Evolutionary conservation across 2,113 vertebrate species (phyloP).

Genomic region (Datnioides undecimradiatus): DNA sequence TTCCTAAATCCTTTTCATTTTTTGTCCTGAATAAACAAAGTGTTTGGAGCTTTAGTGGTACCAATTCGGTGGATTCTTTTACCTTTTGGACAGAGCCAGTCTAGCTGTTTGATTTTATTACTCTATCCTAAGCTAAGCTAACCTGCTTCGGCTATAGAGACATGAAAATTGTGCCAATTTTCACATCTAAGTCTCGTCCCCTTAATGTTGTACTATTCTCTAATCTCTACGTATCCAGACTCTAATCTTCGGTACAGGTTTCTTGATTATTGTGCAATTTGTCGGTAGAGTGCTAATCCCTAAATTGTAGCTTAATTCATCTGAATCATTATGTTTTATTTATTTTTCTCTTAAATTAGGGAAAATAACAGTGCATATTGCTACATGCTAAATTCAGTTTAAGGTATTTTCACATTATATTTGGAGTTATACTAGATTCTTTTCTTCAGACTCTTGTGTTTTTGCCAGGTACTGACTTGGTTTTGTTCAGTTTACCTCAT

Average conservation of each 20-base stretch:
- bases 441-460: not conserved
- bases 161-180: not conserved
- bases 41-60: not conserved
- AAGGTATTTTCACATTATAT: not conserved
- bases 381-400: not conserved
- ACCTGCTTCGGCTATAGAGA: not conserved
- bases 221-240: not conserved
- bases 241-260: not conserved
- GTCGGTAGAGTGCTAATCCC: not conserved
- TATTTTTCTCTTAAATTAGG: not conserved
- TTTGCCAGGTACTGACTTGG: not conserved
- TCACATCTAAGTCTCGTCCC: not conserved
- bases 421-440: not conserved
- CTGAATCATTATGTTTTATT: not conserved
- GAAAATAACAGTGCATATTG: not conserved
- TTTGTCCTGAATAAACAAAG: not conserved
- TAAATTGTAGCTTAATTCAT: not conserved
- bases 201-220: not conserved
- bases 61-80: not conserved
- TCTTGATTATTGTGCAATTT: not conserved
- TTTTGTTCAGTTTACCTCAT: slow-evolving; percentile 4
- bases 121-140: not conserved
- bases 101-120: not conserved
- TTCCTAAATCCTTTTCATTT: not conserved
- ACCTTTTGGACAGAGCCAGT: not conserved